A percentile compares a stretch with the other conserved stretches of the same genome.
Conservation (phyloP, 2,888 invertebrate species). For the Sesia apiformis region DNA sequence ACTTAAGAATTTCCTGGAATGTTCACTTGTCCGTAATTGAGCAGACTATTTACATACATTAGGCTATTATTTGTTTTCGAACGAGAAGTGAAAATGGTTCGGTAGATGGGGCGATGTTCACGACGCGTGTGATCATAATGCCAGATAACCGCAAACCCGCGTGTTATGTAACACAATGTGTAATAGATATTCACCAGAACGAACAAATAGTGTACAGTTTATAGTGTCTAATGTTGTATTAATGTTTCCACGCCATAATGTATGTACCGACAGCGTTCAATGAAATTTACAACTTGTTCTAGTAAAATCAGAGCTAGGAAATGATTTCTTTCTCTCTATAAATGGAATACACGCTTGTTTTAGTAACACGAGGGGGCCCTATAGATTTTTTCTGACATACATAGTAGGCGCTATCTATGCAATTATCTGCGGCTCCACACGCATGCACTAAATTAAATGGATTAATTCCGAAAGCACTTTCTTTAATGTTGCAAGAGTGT, state of each 20-base stretch:
- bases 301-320: no score
- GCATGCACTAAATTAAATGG: not conserved
- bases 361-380: no score
- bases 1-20: conserved; percentile 9
- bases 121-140: conserved; percentile 14
- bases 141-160: conserved; percentile 9
- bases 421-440: not conserved
- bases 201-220: conserved; percentile 9
- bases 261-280: no score
- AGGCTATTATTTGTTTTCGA: not conserved
- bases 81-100: not conserved
- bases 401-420: no score
- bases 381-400: no score
- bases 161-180: conserved; percentile 33
- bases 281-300: no score
- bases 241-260: no score
- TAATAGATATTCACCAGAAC: conserved; percentile 25
- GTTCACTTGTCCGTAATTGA: conserved; percentile 22
- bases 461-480: not conserved
- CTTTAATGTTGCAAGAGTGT: not conserved
- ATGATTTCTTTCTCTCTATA: no score
- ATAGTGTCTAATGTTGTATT: not conserved
- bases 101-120: conserved; percentile 14
- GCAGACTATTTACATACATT: not conserved
- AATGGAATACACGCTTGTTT: no score